Base-by-base conservation (phyloP, 2,113 vertebrate genomes). In the Hemicordylus capensis region DNA sequence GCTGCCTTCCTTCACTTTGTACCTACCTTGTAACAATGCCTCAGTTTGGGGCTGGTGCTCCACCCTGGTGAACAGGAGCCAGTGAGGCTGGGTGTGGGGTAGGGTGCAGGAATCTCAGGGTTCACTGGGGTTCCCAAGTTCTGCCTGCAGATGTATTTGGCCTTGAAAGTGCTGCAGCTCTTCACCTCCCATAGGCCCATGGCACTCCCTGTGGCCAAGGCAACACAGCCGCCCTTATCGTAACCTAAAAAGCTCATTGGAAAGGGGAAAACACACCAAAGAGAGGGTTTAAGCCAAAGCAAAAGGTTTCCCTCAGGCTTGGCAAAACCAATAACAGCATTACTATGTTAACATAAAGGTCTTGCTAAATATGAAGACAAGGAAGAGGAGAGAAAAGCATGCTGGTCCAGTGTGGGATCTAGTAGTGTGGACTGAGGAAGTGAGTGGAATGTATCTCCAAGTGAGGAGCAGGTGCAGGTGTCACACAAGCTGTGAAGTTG, bases 71-170 rank as follows among this genome's bases (percentile, higher is more conserved):
- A 97, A 72, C 99, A 99, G 87, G 96, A 56, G 2, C 97, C 97
- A 0, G 96, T 96, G 54, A 98, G 95, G 91, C 98, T 98, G 46
- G 98, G 98, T 0, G 98, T 99, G 64, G 98, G 98, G 77, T 95
- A 96, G 0, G 97, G 97, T 19, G 78, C 76, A 0, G 98, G 97
- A 28, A 97, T 95, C 70, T 96, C 97, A 0, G 98, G 98, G 19
- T 95, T 97, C 84, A 97, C 93, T 0, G 98, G 96, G 0, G 97
- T 95, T 87, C 97, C 97, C 95, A 97, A 94, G 91, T 97, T 98
- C 94, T 98, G 97, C 61, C 97, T 97, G 93, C 99, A 99, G 96
- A 99, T 97, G 96, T 98, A 99, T 89, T 98, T 99, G 61, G 98
- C 98, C 90, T 95, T 97, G 76, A 97, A 96, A 0, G 85, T 93